Base-by-base conservation (phyloP, 1,140 invertebrate species). In the Ips typographus region DNA sequence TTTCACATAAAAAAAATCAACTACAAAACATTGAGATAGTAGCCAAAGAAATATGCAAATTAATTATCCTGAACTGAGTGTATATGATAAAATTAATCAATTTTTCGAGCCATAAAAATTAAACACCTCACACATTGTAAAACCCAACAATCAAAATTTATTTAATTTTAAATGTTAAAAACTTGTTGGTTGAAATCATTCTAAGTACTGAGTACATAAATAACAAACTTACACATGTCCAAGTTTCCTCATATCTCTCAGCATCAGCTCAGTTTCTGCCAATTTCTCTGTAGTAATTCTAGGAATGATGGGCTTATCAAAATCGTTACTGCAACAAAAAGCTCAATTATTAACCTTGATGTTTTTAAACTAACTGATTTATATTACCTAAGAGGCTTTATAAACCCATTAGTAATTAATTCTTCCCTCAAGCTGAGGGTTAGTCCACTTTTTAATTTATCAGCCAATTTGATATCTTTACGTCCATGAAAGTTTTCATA, bases 401-500 rank as follows among this genome's bases (percentile, higher is more conserved):
- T 41, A 57, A 56, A 65, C 22, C 63, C 63, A 55, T 65, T 65
- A n/a, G 63, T 53, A 44, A 65, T 4, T 36, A 65, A 44, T 65
- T 65, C 63, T 3, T 65, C 63, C 41, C 63, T 55, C 7, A 65
- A 53, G 39, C 63, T 65, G 1, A 36, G 63, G 65, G 43, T 71
- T 71, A 55, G 53, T 42, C 49, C 55, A 61, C 47, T 68, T 73
- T 65, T 73, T 60, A 56, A 60, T 68, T 65, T 65, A 8, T 65
- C 63, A 22, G 3, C 53, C 44, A 5, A 41, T 40, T 73, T 39
- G 8, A 22, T 6, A n/a, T 68, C 65, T 41, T 68, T 71, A n/a
- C 53, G 68, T 4, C 44, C 43, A 59, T 71, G 71, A 66, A 70
- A 74, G 61, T 74, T 65, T 49, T 72, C 71, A 57, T 66, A 72